These are phyloP conservation scores for Falco berigora DNA, from an alignment of 2,797 vertebrate genomes.

Conservation along the genomic window DNA sequence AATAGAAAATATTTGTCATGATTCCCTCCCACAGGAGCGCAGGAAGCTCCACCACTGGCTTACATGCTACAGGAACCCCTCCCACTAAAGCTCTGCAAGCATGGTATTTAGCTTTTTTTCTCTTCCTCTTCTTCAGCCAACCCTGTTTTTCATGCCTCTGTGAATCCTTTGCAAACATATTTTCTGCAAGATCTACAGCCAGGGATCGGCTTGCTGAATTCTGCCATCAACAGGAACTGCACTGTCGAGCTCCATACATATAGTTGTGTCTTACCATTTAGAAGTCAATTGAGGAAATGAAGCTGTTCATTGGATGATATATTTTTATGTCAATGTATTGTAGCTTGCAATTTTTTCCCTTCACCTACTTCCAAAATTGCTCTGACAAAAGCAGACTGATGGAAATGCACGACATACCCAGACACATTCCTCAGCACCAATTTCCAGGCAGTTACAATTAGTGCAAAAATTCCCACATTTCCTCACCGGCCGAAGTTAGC, in stretches of 20 bases:
- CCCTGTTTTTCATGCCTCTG: not conserved
- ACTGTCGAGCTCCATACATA: not conserved
- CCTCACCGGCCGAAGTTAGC: not conserved
- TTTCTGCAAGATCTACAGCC: not conserved
- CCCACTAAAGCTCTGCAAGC: not conserved
- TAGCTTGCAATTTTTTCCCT: not conserved
- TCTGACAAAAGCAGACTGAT: not conserved
- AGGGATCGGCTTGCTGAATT: not conserved
- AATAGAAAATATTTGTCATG: constrained; percentile 35
- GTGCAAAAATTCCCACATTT: not conserved
- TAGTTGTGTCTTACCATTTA: not conserved
- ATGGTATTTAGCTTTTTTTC: not conserved
- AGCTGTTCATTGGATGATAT: not conserved
- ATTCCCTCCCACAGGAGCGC: not conserved
- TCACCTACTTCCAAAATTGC: not conserved
- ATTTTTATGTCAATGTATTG: not conserved
- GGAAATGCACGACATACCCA: not conserved
- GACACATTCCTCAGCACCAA: not conserved
- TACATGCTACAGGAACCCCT: not conserved
- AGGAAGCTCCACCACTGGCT: not conserved
- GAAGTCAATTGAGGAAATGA: not conserved
- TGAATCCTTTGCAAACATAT: not conserved
- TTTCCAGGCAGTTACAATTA: not conserved
- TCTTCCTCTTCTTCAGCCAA: not conserved
- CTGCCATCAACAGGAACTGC: not conserved